phyloP scores from a whole-genome alignment of 2,113 vertebrate species.

The Stictonetta naevosa region DNA sequence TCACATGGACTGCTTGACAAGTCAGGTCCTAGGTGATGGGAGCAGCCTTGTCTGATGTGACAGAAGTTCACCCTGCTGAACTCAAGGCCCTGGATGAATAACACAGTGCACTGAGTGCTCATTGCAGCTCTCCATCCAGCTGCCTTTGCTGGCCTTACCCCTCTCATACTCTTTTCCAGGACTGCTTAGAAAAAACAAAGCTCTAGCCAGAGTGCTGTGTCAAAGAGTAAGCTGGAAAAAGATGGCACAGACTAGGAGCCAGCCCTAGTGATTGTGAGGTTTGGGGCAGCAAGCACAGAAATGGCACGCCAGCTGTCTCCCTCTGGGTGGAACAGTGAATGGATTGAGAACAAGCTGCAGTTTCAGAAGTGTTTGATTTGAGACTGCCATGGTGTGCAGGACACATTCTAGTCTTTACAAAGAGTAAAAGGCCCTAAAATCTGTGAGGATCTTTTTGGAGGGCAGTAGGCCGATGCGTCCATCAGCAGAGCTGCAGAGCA shows the following conservation, averaged over 20 bases:
- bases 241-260: background rate
- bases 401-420: background rate
- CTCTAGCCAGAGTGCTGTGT: background rate
- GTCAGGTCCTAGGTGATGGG: background rate
- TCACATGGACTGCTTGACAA: background rate
- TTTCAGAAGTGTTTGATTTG: background rate
- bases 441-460: background rate
- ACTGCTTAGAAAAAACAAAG: background rate
- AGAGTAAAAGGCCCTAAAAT: background rate
- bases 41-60: background rate
- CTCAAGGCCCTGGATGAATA: background rate
- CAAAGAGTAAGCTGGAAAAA: background rate
- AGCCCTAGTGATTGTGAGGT: background rate
- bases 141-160: rapidly evolving
- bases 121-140: background rate
- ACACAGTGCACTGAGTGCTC: rapidly evolving
- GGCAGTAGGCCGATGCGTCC: too few species aligned
- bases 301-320: background rate
- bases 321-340: rapidly evolving
- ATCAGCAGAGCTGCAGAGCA: background rate
- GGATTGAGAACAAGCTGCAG: background rate
- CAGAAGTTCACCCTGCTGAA: too few species aligned
- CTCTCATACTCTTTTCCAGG: background rate
- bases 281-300: background rate
- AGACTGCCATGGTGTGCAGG: background rate